Base-by-base conservation (phyloP, 92 coral and sea anemone genomes). In the Muricea muricata region DNA sequence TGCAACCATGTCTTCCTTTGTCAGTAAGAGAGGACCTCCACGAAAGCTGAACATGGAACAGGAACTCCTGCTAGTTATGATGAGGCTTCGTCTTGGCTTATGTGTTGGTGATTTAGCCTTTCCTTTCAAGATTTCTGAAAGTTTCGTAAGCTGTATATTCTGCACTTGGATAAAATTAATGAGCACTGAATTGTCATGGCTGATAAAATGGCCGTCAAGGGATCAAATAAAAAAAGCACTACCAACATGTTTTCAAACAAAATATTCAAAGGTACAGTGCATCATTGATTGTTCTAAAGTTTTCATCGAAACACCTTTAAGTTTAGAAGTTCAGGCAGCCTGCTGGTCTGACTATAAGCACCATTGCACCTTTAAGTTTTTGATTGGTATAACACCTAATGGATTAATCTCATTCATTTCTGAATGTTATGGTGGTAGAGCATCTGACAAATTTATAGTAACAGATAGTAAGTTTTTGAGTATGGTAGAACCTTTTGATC, bases 111-210 rank as follows among this genome's bases (percentile, higher is more conserved):
- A 83, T 39, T 61, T 83, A 65, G 91, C 85, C 13, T 30, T 31
- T 29, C 37, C 30, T 7, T 88, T 88, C 67, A 61, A 80, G 56
- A 55, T 71, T 12, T 50, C 61, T 6, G 75, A 69, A 11, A 57
- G 60, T 18, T 68, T 79, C 21, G 86, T 56, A 32, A 70, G 76
- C 79, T 40, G 48, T 29, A 70, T 78, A 55, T 80, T 80, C 26
- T 80, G 82, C 37, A 80, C 85, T n/a, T 79, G 86, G 90, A 77
- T 86, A 31, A 68, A 72, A 25, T 60, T 79, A 32, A 79, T 70
- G 85, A 47, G 63, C 3, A 69, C 71, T 52, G 86, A 86, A 79
- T 72, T 79, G 18, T 50, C 26, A 23, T 79, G 80, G 85, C 25
- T 85, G 0, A 78, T 78, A 6, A 29, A 52, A 40, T 65, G 74